Percentiles rank a stretch among this genome's conserved stretches.
These are phyloP conservation scores for Chaetodon trifasciatus DNA, from an alignment of 2,797 vertebrate species.

Conservation along the genomic window DNA sequence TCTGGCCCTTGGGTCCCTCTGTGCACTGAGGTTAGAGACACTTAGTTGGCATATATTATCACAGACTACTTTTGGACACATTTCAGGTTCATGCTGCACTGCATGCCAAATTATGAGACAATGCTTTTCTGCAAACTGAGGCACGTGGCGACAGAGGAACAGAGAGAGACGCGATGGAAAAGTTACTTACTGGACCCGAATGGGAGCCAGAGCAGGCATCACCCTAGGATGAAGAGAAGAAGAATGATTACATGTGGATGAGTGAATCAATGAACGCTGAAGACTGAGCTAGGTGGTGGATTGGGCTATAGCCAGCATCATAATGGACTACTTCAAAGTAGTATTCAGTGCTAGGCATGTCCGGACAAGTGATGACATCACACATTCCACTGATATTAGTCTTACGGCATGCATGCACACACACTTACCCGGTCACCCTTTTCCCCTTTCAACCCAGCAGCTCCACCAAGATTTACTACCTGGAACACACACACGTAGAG, in stretches of 20 bases:
- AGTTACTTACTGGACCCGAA: constrained; percentile 80
- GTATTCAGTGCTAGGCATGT: constrained; percentile 44
- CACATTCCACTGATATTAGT: constrained; percentile 60
- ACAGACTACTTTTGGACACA: constrained; percentile 39
- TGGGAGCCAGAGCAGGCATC: constrained; percentile 73
- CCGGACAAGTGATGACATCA: constrained; percentile 52
- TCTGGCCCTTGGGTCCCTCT: constrained; percentile 76
- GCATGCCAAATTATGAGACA: constrained; percentile 59
- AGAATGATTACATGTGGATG: constrained; percentile 43
- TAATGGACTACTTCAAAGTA: constrained; percentile 19
- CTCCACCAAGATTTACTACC: constrained; percentile 52
- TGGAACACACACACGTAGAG: constrained; percentile 60
- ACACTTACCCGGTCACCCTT: constrained; percentile 77
- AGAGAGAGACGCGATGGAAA: constrained; percentile 45
- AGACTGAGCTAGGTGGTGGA: constrained; percentile 36
- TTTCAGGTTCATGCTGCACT: constrained; percentile 15
- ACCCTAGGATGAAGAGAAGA: constrained; percentile 67
- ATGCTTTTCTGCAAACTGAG: constrained; percentile 28
- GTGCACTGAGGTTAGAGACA: constrained; percentile 79
- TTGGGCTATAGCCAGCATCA: constrained; percentile 48
- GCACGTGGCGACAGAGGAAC: background rate
- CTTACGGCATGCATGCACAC: background rate
- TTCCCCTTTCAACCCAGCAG: constrained; percentile 72
- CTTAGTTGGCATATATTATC: constrained; percentile 69
- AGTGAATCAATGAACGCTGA: constrained; percentile 31